Percentiles rank a stretch among this genome's conserved stretches.
Evolutionary conservation across 2,888 invertebrate species (phyloP).

Genomic region (Hirtodrosophila cameraria): DNA sequence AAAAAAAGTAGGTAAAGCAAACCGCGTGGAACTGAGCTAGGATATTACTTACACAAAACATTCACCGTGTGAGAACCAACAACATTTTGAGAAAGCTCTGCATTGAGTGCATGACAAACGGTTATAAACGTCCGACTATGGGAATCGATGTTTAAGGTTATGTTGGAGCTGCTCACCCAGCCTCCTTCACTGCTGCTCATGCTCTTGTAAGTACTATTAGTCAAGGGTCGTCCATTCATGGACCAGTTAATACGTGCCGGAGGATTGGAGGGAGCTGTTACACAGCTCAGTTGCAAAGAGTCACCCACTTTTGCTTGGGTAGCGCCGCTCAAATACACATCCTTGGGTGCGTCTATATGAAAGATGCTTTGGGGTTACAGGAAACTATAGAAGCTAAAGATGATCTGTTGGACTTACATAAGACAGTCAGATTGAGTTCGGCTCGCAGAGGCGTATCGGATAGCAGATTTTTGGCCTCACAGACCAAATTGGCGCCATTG

Average conservation of each 20-base stretch:
- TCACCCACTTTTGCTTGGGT: constrained; percentile 80
- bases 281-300: constrained; percentile 71
- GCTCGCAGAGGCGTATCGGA: constrained; percentile 77
- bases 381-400: not conserved
- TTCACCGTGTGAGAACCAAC: constrained; percentile 82
- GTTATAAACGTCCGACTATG: constrained; percentile 80
- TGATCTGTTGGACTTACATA: constrained; percentile 70
- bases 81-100: constrained; percentile 81
- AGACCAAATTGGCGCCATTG: constrained; percentile 79
- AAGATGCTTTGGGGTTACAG: not conserved
- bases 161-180: constrained; percentile 81
- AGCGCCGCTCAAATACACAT: constrained; percentile 78
- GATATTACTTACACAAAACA: constrained; percentile 78
- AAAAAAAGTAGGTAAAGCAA: constrained; percentile 10
- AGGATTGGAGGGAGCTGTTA: constrained; percentile 81
- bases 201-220: constrained; percentile 72
- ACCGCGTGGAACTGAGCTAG: not conserved
- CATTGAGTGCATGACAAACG: constrained; percentile 81
- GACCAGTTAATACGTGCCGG: constrained; percentile 82
- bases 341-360: constrained; percentile 76
- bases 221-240: constrained; percentile 79
- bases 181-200: constrained; percentile 73
- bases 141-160: constrained; percentile 75
- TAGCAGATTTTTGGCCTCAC: constrained; percentile 81
- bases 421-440: constrained; percentile 79